Percentiles rank a stretch among this genome's conserved stretches.
Evolutionary conservation across 1,140 invertebrate genomes (phyloP).

Genomic region (Drosophila suzukii): DNA sequence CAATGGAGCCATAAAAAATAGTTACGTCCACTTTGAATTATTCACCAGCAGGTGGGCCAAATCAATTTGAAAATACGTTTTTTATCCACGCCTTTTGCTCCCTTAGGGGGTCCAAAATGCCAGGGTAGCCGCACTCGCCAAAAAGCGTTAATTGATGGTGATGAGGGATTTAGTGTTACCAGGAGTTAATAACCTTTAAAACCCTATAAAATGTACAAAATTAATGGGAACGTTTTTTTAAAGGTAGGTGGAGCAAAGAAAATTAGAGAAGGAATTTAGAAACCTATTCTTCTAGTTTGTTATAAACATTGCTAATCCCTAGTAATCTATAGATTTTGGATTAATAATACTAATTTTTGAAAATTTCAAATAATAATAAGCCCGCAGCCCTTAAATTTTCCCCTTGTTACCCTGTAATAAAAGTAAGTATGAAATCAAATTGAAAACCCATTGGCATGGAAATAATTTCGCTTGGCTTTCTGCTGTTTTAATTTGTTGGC

Average conservation of each 20-base stretch:
- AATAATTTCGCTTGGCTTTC: constrained; percentile 52
- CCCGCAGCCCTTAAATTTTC: not conserved
- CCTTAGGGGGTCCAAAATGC: not conserved
- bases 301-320: too few relatives aligned
- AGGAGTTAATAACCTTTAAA: not conserved
- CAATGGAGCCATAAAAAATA: constrained; percentile 57
- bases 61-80: constrained; percentile 35
- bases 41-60: constrained; percentile 31
- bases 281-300: too few relatives aligned
- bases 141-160: constrained; percentile 16
- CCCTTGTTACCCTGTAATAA: not conserved
- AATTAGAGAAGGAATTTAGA: too few relatives aligned
- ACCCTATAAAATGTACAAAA: not conserved
- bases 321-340: too few relatives aligned
- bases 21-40: constrained; percentile 54
- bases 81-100: constrained; percentile 5
- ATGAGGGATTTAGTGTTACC: not conserved
- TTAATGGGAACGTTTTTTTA: not conserved
- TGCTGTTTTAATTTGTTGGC: constrained; percentile 31
- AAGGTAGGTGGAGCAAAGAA: too few relatives aligned
- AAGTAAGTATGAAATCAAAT: constrained; percentile 53
- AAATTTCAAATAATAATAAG: not conserved
- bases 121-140: constrained; percentile 10
- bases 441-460: constrained; percentile 31
- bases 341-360: too few relatives aligned